phyloP scores from a whole-genome alignment of 2,113 vertebrate species.

The Pedetes capensis region DNA sequence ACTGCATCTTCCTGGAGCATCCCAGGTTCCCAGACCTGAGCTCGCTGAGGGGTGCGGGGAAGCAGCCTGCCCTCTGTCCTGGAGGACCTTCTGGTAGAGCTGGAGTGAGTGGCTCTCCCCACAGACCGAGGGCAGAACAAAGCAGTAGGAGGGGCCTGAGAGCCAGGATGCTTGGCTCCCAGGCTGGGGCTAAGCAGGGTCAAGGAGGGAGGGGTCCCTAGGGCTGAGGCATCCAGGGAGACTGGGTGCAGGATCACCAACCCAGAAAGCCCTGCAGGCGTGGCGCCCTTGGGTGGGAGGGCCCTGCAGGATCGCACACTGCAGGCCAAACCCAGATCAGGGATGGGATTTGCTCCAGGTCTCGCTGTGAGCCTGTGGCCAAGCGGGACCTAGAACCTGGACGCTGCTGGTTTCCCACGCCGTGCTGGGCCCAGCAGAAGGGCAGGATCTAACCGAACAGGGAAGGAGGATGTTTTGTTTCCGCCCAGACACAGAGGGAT shows the following conservation, averaged over 20 bases:
- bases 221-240: background rate
- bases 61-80: background rate
- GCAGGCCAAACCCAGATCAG: background rate
- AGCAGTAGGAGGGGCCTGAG: background rate
- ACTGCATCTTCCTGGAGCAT: background rate
- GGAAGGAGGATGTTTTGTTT: conserved; percentile 65
- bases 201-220: background rate
- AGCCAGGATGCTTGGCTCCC: background rate
- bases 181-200: background rate
- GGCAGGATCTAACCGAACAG: conserved; percentile 28
- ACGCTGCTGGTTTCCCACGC: conserved; percentile 61
- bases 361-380: background rate
- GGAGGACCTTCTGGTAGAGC: background rate
- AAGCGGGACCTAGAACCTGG: conserved; percentile 43
- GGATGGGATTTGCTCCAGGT: background rate
- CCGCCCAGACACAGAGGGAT: conserved; percentile 67
- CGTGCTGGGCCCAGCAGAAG: conserved; percentile 17
- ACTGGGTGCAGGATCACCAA: background rate
- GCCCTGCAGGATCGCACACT: background rate
- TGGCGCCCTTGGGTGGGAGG: no score
- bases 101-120: background rate
- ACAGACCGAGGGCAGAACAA: background rate
- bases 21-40: background rate
- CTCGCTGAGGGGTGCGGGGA: background rate
- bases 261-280: background rate